Conservation (phyloP, 2,797 vertebrate species). For the Crypturellus tataupa region DNA sequence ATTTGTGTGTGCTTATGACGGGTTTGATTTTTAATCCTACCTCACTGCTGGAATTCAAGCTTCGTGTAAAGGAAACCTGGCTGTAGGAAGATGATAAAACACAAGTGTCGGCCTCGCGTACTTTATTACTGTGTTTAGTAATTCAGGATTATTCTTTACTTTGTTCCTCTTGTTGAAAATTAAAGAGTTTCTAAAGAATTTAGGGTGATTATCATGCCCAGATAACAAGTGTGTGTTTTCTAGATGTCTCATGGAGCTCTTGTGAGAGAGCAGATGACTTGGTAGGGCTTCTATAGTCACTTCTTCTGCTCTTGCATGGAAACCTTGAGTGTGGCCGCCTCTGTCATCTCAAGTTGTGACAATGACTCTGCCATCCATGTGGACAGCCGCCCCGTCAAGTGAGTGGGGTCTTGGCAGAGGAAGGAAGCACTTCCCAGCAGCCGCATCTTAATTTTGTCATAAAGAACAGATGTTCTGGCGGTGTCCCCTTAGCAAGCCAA, state of each 20-base stretch:
- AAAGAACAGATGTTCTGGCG: neutral
- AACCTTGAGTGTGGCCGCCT: rapidly evolving
- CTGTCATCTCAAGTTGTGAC: rapidly evolving
- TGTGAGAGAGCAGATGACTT: neutral
- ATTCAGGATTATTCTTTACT: neutral
- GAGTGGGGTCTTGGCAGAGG: neutral
- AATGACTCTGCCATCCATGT: rapidly evolving
- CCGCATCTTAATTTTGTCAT: rapidly evolving
- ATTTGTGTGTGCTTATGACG: neutral
- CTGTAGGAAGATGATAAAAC: slow-evolving; percentile 41
- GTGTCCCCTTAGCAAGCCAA: neutral
- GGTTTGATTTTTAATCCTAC: slow-evolving; percentile 65
- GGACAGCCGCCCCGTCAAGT: rapidly evolving
- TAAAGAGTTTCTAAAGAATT: neutral
- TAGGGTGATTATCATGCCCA: no score
- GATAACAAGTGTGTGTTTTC: neutral
- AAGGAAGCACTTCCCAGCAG: neutral
- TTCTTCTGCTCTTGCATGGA: neutral
- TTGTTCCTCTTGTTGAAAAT: neutral
- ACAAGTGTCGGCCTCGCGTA: neutral
- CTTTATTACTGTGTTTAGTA: slow-evolving; percentile 11
- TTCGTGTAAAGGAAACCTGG: slow-evolving; percentile 26
- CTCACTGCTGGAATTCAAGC: slow-evolving; percentile 28
- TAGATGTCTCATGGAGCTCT: rapidly evolving
- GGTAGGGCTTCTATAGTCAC: rapidly evolving